Evolutionary conservation across 2,888 invertebrate species (phyloP).

Genomic region (Vannuccia rotundouncinata): DNA sequence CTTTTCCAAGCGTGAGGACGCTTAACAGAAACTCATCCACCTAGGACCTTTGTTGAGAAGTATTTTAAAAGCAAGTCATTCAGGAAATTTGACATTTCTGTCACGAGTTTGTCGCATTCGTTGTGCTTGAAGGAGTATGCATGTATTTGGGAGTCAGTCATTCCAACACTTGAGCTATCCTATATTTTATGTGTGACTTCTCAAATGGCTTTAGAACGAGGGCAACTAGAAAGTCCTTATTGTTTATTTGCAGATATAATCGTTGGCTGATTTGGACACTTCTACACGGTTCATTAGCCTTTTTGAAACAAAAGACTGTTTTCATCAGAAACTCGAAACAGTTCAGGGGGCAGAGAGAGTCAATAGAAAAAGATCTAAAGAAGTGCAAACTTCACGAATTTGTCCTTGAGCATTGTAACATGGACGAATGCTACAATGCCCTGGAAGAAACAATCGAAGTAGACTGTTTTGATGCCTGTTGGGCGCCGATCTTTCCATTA

Average conservation of each 20-base stretch:
- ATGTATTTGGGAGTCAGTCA: constrained; percentile 16
- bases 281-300: neutral
- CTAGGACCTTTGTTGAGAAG: neutral
- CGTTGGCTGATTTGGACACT: neutral
- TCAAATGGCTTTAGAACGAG: neutral
- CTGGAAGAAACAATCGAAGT: constrained; percentile 11
- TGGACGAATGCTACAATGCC: neutral
- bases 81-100: constrained; percentile 1
- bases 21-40: neutral
- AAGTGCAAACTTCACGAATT: constrained; percentile 19
- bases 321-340: neutral
- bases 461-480: constrained; percentile 23
- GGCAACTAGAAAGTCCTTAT: neutral
- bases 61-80: neutral
- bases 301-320: neutral
- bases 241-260: neutral
- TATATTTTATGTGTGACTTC: constrained; percentile 3
- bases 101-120: constrained; percentile 6
- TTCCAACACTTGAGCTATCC: constrained; percentile 9
- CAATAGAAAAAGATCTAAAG: neutral
- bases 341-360: no score
- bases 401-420: constrained; percentile 8
- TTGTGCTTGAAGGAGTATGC: neutral
- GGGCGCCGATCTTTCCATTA: no score
- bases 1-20: neutral